These are phyloP conservation scores for Tethea ocularis DNA, from an alignment of 2,888 invertebrate species.

Conservation along the genomic window DNA sequence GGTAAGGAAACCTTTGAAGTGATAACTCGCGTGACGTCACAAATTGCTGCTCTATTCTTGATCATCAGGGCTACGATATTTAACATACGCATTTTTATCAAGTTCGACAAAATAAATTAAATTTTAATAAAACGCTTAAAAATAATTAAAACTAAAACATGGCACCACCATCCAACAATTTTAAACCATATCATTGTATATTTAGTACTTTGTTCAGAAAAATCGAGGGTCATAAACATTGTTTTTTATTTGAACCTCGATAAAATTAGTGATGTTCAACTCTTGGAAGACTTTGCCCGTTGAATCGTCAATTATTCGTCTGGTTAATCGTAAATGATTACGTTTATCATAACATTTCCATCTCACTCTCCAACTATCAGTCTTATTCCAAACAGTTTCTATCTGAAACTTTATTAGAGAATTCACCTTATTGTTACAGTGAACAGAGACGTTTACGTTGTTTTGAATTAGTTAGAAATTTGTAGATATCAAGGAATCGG, in stretches of 20 bases:
- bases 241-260: not conserved
- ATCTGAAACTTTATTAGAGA: conserved; percentile 22
- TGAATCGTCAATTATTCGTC: conserved; percentile 27
- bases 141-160: no score
- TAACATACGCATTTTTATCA: not conserved
- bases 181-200: no score
- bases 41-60: not conserved
- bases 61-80: not conserved
- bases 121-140: no score
- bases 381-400: conserved; percentile 46
- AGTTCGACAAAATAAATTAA: not conserved
- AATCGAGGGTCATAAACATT: not conserved
- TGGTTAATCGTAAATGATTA: no score
- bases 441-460: not conserved
- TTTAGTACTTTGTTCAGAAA: no score
- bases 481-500: not conserved
- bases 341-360: conserved; percentile 16
- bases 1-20: not conserved
- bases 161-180: no score
- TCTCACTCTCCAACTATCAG: conserved; percentile 44
- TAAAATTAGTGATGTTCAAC: conserved; percentile 5
- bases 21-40: not conserved
- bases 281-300: conserved; percentile 55
- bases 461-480: not conserved
- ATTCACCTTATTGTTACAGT: conserved; percentile 15